Base-by-base conservation (phyloP, 2,888 invertebrate genomes). In the Timema cristinae region DNA sequence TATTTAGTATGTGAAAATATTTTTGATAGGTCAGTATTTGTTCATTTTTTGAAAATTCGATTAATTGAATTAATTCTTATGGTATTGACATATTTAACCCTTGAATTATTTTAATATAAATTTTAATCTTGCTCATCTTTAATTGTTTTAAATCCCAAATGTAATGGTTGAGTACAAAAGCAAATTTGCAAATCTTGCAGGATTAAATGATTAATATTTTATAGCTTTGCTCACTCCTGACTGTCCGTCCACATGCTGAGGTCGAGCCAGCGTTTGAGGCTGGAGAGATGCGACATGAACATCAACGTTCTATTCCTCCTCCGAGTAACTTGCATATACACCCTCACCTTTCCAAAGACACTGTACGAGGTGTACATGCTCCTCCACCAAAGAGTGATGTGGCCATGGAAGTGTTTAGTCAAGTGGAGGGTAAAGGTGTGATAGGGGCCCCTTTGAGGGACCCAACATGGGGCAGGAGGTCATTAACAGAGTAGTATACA, bases 191-290 rank as follows among this genome's bases (percentile, higher is more conserved):
- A 32, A 51, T 5, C 32, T 13, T 69, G 11, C 49, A 50, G 66
- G 15, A 32, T 16, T 50, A 48, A 13, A n/a, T 16, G 16, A 32
- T 73, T 6, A 68, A 11, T 71, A 73, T 70, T 63, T 73, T 73
- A 47, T 71, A 78, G 78, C 66, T 78, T 54, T 78, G 78, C 73
- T 74, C 75, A 6, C 73, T 79, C 16, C 72, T 78, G 66, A 76
- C 77, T 67, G 72, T 73, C 13, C 68, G 74, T 50, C 49, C 83
- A 83, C 72, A 82, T 83, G 0, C 84, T 51, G 86, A 86, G 78
- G 85, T 86, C 0, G 86, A 86, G 75, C 85, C 85, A 0, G 86
- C 86, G 0, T 77, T 85, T 7, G 86, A 86, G 75, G 86, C 86
- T 0, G 85, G 85, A 0, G 85, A 86, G 72, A 56, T 48, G 54